A percentile compares a stretch with the other conserved stretches of the same genome.
Evolutionary conservation across 2,797 vertebrate species (phyloP).

Genomic region (Bryconaethiops microstoma): DNA sequence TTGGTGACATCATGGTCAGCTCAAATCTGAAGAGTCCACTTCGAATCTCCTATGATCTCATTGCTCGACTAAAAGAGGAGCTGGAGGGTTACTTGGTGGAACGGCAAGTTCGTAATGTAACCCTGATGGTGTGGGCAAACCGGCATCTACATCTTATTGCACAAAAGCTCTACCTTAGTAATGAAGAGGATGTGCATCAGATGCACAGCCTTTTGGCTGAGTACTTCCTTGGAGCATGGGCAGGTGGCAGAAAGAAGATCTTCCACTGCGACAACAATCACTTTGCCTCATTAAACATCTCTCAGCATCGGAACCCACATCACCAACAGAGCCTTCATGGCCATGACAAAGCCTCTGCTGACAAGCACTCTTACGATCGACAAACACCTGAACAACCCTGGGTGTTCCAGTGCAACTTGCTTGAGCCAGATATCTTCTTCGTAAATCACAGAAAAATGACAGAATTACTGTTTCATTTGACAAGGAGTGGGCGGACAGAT

Average conservation of each 20-base stretch:
- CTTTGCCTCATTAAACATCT: conserved; percentile 85
- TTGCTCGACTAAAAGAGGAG: conserved; percentile 93
- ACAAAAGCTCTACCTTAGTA: conserved; percentile 95
- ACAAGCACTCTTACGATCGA: conserved; percentile 92
- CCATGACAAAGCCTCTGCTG: conserved; percentile 86
- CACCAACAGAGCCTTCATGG: conserved; percentile 79
- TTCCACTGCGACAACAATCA: conserved; percentile 88
- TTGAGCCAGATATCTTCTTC: conserved; percentile 98
- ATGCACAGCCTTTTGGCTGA: conserved; percentile 97
- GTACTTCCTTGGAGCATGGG: conserved; percentile 98
- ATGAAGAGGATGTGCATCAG: conserved; percentile 89
- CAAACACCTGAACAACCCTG: conserved; percentile 97
- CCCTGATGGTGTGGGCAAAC: conserved; percentile 96
- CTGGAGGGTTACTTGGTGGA: conserved; percentile 94
- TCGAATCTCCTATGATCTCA: conserved; percentile 91
- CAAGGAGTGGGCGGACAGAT: conserved; percentile 90
- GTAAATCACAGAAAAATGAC: conserved; percentile 99
- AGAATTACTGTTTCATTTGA: conserved; percentile 93
- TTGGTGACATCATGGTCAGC: conserved; percentile 87
- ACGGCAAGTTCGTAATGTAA: conserved; percentile 93
- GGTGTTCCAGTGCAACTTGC: conserved; percentile 97
- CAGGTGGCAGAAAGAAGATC: conserved; percentile 94
- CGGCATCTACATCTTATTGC: conserved; percentile 97
- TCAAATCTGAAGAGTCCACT: conserved; percentile 87
- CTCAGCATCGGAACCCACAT: conserved; percentile 85